Evolutionary conservation across 1,140 invertebrate species (phyloP).

Genomic region (Xylocopa sonorina): DNA sequence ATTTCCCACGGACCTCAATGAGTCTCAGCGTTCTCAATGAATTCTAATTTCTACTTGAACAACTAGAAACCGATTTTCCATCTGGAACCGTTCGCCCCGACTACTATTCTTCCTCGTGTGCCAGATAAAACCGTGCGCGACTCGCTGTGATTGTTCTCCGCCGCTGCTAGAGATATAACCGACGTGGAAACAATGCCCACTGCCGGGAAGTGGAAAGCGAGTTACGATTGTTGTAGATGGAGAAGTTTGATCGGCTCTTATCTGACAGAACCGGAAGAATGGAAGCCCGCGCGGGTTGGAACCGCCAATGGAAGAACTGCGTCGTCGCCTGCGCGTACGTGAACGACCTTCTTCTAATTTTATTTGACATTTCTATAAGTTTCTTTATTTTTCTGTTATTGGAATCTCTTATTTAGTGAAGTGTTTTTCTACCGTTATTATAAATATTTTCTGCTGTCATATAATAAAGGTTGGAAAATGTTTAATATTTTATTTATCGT

Average conservation of each 20-base stretch:
- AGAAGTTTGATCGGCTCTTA: slow-evolving; percentile 32
- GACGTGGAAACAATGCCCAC: slow-evolving; percentile 2
- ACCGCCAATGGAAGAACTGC: slow-evolving; percentile 2
- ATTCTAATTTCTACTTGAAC: too few species aligned
- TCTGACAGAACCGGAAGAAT: slow-evolving; percentile 22
- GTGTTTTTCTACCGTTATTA: too few species aligned
- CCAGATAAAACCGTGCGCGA: background rate
- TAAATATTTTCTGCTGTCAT: too few species aligned
- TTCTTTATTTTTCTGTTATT: too few species aligned
- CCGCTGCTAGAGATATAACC: background rate
- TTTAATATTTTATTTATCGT: too few species aligned
- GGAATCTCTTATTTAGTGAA: too few species aligned
- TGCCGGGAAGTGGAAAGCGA: slow-evolving; percentile 11
- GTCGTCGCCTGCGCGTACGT: background rate
- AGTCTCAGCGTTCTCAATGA: too few species aligned
- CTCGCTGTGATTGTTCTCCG: slow-evolving; percentile 1
- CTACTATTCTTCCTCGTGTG: background rate
- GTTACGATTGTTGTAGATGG: slow-evolving; percentile 21
- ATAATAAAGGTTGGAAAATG: too few species aligned
- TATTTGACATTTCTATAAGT: background rate
- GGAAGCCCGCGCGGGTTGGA: background rate
- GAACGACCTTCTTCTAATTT: background rate
- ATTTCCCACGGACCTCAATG: too few species aligned
- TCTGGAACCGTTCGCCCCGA: background rate
- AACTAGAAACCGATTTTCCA: slow-evolving; percentile 18